These are phyloP conservation scores for Denticeps clupeoides DNA, from an alignment of 2,797 vertebrate species.

Conservation along the genomic window DNA sequence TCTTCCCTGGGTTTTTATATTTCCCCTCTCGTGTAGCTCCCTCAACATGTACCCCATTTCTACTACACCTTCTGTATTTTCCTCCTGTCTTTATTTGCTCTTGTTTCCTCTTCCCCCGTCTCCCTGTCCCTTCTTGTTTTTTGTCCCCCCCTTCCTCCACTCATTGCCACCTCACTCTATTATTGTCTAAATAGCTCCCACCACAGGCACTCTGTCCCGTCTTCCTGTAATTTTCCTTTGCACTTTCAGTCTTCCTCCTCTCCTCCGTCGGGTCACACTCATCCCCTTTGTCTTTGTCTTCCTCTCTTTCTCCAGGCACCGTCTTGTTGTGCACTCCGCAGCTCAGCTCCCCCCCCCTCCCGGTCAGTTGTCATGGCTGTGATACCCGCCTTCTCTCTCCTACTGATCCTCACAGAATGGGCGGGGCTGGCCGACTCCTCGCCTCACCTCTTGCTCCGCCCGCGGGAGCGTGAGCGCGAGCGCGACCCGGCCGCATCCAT, in stretches of 20 bases:
- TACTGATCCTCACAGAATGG: constrained; percentile 72
- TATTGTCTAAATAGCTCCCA: constrained; percentile 2
- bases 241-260: constrained; percentile 24
- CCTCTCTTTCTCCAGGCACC: constrained; percentile 42
- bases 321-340: constrained; percentile 49
- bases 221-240: neutral
- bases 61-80: neutral
- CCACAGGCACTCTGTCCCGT: constrained; percentile 10
- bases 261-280: constrained; percentile 16
- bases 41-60: neutral
- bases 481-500: constrained; percentile 71
- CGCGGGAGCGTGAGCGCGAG: constrained; percentile 62
- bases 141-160: constrained; percentile 3
- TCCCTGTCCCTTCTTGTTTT: constrained; percentile 26
- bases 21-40: neutral
- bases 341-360: constrained; percentile 41
- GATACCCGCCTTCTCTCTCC: constrained; percentile 73
- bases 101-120: constrained; percentile 5
- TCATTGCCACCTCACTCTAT: neutral
- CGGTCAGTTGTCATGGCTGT: constrained; percentile 64
- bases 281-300: constrained; percentile 17
- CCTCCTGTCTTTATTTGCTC: constrained; percentile 5
- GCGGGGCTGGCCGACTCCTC: constrained; percentile 66
- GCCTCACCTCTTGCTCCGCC: constrained; percentile 76
- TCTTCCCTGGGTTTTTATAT: constrained; percentile 12